phyloP scores from a whole-genome alignment of 2,113 vertebrate species.

The Gymnobelideus leadbeateri region DNA sequence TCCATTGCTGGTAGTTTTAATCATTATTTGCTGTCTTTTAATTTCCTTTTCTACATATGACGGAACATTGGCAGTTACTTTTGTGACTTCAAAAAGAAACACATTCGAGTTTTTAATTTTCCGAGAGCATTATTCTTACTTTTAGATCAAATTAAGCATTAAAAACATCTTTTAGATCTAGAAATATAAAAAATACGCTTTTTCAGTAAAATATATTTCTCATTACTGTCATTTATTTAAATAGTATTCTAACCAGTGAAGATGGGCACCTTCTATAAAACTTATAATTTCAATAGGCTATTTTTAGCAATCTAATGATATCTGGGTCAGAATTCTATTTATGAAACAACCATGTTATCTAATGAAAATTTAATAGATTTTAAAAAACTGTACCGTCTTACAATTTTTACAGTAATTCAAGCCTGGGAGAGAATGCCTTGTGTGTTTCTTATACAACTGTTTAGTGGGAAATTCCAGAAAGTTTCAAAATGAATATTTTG shows the following conservation, averaged over 20 bases:
- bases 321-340: constrained; percentile 30
- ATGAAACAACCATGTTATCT: constrained; percentile 40
- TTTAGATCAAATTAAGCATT: neutral
- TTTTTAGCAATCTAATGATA: constrained; percentile 38
- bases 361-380: constrained; percentile 43
- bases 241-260: constrained; percentile 50
- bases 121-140: neutral
- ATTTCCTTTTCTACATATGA: neutral
- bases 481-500: constrained; percentile 77
- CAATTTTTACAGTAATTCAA: constrained; percentile 20
- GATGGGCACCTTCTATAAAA: neutral
- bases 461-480: constrained; percentile 72
- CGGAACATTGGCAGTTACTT: neutral
- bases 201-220: neutral
- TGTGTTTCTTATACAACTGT: constrained; percentile 57
- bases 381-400: constrained; percentile 5
- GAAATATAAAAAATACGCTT: neutral
- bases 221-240: constrained; percentile 15
- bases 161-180: neutral
- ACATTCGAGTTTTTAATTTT: neutral
- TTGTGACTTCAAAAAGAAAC: neutral
- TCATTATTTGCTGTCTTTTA: neutral
- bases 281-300: constrained; percentile 23
- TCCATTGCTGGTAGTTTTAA: neutral
- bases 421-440: constrained; percentile 60